Conservation (phyloP, 2,113 vertebrate genomes). For the Picathartes gymnocephalus region DNA sequence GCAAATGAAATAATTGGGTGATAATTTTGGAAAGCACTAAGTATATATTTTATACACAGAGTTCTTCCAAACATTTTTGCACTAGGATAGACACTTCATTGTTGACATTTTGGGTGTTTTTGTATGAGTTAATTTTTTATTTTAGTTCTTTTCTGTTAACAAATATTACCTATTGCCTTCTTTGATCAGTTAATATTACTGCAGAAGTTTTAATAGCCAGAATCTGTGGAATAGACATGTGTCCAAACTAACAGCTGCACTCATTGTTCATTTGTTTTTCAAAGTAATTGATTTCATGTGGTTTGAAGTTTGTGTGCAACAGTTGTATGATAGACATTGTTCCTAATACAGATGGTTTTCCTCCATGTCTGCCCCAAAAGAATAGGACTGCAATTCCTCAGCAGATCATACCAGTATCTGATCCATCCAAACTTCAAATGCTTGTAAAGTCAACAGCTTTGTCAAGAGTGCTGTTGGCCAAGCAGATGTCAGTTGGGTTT, state of each 20-base stretch:
- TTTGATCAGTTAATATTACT: background rate
- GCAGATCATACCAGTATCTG: background rate
- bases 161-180: background rate
- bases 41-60: background rate
- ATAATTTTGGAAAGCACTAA: background rate
- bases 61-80: background rate
- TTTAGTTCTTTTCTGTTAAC: background rate
- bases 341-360: background rate
- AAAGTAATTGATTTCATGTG: background rate
- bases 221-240: background rate
- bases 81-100: background rate
- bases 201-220: background rate
- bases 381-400: background rate
- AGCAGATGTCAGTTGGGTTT: background rate
- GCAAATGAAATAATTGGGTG: background rate
- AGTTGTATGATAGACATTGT: background rate
- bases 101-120: background rate
- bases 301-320: background rate
- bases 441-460: background rate
- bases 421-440: background rate
- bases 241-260: background rate
- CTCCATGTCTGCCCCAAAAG: background rate
- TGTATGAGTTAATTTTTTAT: background rate
- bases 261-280: background rate
- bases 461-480: background rate